Evolutionary conservation across 2,888 invertebrate species (phyloP).

Genomic region (Caenorhabditis becei): DNA sequence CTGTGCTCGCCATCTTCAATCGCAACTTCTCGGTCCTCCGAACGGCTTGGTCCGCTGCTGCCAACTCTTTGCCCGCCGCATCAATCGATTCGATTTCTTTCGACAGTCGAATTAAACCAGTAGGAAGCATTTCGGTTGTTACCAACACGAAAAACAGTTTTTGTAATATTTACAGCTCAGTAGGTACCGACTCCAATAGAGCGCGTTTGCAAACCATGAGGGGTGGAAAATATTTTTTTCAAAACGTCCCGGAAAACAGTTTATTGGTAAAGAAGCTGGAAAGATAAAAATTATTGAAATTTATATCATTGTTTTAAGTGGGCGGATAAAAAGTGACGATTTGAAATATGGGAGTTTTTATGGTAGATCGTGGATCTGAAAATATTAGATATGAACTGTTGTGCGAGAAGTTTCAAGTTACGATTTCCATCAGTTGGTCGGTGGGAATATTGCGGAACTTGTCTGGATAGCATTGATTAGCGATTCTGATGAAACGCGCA

Average conservation of each 20-base stretch:
- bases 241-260: background rate
- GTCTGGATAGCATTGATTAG: slow-evolving; percentile 18
- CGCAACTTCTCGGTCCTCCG: slow-evolving; percentile 13
- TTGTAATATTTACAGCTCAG: background rate
- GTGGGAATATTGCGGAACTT: slow-evolving; percentile 16
- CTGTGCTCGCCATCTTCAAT: slow-evolving; percentile 21
- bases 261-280: background rate
- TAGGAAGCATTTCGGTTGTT: slow-evolving; percentile 8
- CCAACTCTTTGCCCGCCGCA: slow-evolving; percentile 21
- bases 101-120: slow-evolving; percentile 13
- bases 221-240: background rate
- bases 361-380: slow-evolving; percentile 22
- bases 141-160: background rate
- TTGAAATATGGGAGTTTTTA: background rate
- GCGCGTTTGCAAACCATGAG: slow-evolving; percentile 22
- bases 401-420: slow-evolving; percentile 1
- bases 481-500: slow-evolving; percentile 1
- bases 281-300: background rate
- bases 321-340: background rate
- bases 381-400: too few relatives aligned
- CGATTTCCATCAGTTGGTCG: slow-evolving; percentile 14
- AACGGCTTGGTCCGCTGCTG: background rate
- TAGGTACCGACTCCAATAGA: slow-evolving; percentile 11
- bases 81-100: slow-evolving; percentile 44
- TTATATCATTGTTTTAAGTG: too few relatives aligned